Percentiles rank a stretch among this genome's conserved stretches.
phyloP scores from a whole-genome alignment of 2,888 invertebrate species.

The Drosophila rubida region DNA sequence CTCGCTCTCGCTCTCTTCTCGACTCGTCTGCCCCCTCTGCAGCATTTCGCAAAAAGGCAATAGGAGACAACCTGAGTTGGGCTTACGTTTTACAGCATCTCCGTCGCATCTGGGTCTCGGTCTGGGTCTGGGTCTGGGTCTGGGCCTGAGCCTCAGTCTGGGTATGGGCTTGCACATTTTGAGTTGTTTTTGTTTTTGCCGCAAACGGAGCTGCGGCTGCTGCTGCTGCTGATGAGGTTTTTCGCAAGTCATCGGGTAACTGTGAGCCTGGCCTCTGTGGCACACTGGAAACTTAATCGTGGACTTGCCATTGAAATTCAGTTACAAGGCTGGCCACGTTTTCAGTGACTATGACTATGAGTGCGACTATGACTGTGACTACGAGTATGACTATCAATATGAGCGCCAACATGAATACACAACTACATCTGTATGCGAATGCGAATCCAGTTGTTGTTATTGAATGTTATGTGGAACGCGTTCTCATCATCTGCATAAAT shows the following conservation, averaged over 20 bases:
- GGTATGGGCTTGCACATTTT: constrained; percentile 69
- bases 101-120: constrained; percentile 45
- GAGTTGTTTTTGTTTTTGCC: constrained; percentile 32
- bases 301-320: constrained; percentile 82
- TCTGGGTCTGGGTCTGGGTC: constrained; percentile 42
- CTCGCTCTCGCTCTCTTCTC: constrained; percentile 19
- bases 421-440: constrained; percentile 20
- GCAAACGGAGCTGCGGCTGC: constrained; percentile 52
- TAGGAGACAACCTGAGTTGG: constrained; percentile 38
- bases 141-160: constrained; percentile 41
- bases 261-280: constrained; percentile 74
- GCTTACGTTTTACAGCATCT: constrained; percentile 63
- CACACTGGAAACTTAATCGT: constrained; percentile 74
- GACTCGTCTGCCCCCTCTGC: constrained; percentile 1
- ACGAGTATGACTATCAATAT: constrained; percentile 14
- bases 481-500: constrained; percentile 46
- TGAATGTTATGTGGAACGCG: constrained; percentile 63
- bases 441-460: constrained; percentile 44
- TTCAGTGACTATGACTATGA: constrained; percentile 52
- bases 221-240: constrained; percentile 70
- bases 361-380: constrained; percentile 26
- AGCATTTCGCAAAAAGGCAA: constrained; percentile 60
- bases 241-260: constrained; percentile 83
- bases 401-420: constrained; percentile 18
- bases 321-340: constrained; percentile 79